Conservation (phyloP, 2,888 invertebrate genomes). For the Protophormia terraenovae region DNA sequence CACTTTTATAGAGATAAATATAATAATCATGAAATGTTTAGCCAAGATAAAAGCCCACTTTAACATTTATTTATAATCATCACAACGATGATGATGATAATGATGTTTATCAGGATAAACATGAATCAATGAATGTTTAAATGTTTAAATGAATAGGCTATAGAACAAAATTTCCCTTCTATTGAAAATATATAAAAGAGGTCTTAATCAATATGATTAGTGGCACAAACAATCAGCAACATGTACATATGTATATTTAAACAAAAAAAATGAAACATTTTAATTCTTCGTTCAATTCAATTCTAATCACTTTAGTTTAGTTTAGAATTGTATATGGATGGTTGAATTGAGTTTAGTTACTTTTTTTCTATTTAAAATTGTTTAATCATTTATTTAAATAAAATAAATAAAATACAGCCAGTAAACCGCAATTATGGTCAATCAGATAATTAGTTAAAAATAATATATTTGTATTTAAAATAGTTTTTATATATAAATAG, state of each 20-base stretch:
- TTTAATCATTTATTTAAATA: neutral
- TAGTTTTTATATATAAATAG: neutral
- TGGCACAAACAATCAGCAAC: neutral
- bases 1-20: neutral
- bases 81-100: neutral
- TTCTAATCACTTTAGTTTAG: neutral
- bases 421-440: neutral
- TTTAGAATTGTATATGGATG: no score
- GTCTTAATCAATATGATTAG: neutral
- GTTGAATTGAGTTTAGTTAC: neutral
- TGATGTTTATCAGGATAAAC: neutral
- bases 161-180: neutral
- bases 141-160: neutral
- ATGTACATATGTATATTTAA: neutral
- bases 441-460: neutral
- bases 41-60: neutral
- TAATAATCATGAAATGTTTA: neutral
- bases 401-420: neutral
- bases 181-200: neutral
- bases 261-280: neutral
- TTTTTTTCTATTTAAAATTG: neutral
- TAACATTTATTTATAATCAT: neutral
- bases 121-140: neutral
- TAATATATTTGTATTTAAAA: neutral
- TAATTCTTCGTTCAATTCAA: neutral